Evolutionary conservation across 2,888 invertebrate species (phyloP), one percentile per base, ranked within the genome.

Genomic region (Zhengitettix transpicula): DNA sequence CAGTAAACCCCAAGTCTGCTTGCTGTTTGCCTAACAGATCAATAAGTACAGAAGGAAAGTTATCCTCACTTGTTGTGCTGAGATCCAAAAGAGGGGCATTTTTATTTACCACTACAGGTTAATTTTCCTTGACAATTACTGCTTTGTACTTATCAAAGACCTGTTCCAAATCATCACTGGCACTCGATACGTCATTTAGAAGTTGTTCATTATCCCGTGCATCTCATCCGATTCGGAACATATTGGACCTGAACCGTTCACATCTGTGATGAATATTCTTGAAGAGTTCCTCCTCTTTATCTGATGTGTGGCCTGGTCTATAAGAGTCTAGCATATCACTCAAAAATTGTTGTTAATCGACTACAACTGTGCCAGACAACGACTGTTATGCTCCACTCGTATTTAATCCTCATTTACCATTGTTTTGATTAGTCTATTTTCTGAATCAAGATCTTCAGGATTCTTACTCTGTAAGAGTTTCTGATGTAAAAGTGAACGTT

Each of bases 391-490:
- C 70, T 94, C 91, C 54, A 82, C 82, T 66, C 88, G 82, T 59
- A 87, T 84, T 67, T 92, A 89, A 70, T 95, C 94, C 80, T 95
- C 93, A 74, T 87, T 85, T 52, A 97, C 95, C 83, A 97, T 90
- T 69, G 87, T 89, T 73, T 97, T 96, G 66, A 99, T 95, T 56
- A 99, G 78, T 70, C 91, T 83, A 75, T 99, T 99, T 1, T 97
- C 98, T 67, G 93, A 91, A 74, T 95, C 91, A 14, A 95, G 78
- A 73, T 98, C 96, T 66, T 93, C 89, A 1, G 94, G 91, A 73
- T 95, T 91, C n/a, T 90, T 93, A 71, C 97, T 97, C 69, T 91
- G 88, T 52, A 99, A 74, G 55, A 98, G 75, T 70, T 89, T 87
- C 67, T 90, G 86, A 57, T 98, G 76, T 59, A 90, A 75, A 72